phyloP scores from a whole-genome alignment of 2,888 invertebrate species.

The Suillia variegata region DNA sequence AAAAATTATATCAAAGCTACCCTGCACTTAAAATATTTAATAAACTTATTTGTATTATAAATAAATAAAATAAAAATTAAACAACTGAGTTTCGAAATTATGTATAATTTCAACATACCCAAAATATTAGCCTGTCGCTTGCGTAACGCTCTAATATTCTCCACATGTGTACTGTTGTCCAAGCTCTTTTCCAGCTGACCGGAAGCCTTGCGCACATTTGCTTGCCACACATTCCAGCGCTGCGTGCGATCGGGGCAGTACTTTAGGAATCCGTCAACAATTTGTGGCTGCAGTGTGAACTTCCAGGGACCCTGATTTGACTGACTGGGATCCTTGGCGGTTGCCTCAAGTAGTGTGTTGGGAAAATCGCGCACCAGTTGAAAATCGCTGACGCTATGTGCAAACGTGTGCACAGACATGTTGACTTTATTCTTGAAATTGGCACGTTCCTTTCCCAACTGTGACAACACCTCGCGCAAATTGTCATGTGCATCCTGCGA shows the following conservation, averaged over 20 bases:
- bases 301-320: conserved; percentile 80
- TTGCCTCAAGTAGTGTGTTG: conserved; percentile 68
- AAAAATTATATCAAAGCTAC: too few species aligned
- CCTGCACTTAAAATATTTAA: too few species aligned
- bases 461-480: conserved; percentile 65
- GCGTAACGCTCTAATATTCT: conserved; percentile 75
- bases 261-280: conserved; percentile 78
- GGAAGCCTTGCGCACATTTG: conserved; percentile 74
- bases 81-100: not conserved
- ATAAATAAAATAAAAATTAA: not conserved
- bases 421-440: conserved; percentile 73
- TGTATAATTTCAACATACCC: conserved; percentile 54
- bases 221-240: conserved; percentile 87
- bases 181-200: conserved; percentile 67
- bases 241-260: conserved; percentile 80
- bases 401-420: conserved; percentile 70
- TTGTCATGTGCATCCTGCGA: conserved; percentile 63
- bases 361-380: conserved; percentile 77
- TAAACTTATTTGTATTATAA: not conserved
- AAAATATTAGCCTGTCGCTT: conserved; percentile 75
- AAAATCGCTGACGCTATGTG: conserved; percentile 70
- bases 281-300: conserved; percentile 74
- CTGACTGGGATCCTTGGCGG: conserved; percentile 69
- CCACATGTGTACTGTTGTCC: conserved; percentile 75
- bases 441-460: conserved; percentile 66